Conservation (phyloP, 2,113 vertebrate genomes). For the Dolichotis patagonum region DNA sequence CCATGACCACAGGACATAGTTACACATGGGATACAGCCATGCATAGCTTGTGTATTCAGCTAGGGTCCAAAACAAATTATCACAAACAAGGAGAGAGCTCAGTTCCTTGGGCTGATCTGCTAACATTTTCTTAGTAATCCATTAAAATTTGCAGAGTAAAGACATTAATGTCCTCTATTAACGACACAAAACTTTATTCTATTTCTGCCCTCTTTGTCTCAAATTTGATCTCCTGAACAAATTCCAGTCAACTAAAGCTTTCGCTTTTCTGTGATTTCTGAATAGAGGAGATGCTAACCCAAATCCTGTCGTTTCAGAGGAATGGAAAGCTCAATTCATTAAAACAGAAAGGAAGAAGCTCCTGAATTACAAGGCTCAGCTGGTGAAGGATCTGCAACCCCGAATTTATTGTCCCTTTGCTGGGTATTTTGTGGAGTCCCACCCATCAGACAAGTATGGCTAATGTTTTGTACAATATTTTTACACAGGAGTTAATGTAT, state of each 20-base stretch:
- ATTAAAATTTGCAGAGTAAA: neutral
- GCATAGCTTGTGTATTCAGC: neutral
- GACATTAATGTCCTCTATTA: neutral
- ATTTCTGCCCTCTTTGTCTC: neutral
- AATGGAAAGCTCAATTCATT: constrained; percentile 88
- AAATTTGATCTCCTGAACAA: neutral
- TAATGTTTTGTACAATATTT: neutral
- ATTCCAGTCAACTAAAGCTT: neutral
- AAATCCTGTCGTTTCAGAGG: constrained; percentile 80
- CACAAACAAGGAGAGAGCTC: neutral
- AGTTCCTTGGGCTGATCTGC: neutral
- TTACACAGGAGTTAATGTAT: neutral
- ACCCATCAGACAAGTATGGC: constrained; percentile 90
- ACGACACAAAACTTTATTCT: neutral
- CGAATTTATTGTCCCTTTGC: constrained; percentile 89
- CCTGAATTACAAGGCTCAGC: constrained; percentile 88
- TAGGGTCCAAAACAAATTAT: neutral
- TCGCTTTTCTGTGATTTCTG: neutral
- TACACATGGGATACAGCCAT: accelerated
- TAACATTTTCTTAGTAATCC: neutral
- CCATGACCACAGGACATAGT: neutral
- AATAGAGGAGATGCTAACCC: neutral
- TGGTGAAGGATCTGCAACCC: constrained; percentile 87
- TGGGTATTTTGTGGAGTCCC: constrained; percentile 91
- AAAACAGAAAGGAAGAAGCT: constrained; percentile 89